A percentile compares a stretch with the other conserved stretches of the same genome.
phyloP scores from a whole-genome alignment of 2,888 invertebrate species.

The Heliconius ethilla region DNA sequence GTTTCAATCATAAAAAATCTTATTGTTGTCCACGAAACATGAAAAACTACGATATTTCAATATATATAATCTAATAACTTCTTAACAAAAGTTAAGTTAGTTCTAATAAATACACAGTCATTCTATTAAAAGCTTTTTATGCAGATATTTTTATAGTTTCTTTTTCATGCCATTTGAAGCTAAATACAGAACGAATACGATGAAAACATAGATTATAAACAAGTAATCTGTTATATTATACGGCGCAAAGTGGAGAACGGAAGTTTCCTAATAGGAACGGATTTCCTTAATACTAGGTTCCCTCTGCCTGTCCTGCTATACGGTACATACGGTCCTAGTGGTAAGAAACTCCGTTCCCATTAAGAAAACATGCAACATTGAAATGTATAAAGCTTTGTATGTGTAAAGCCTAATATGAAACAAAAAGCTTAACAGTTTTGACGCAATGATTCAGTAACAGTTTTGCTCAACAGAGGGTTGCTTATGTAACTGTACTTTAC shows the following conservation, averaged over 20 bases:
- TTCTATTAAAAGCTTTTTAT: neutral
- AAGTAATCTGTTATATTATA: neutral
- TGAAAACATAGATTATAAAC: too few species aligned
- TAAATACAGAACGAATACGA: too few species aligned
- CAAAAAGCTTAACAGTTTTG: slow-evolving; percentile 25
- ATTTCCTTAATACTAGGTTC: too few species aligned
- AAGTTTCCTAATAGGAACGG: too few species aligned
- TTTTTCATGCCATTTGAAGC: neutral
- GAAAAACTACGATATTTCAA: neutral
- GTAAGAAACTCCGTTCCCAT: too few species aligned
- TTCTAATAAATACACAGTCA: neutral
- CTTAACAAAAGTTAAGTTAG: neutral
- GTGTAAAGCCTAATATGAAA: slow-evolving; percentile 14
- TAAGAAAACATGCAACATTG: too few species aligned
- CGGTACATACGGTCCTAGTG: too few species aligned
- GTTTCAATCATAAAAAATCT: neutral
- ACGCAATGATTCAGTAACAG: slow-evolving; percentile 34
- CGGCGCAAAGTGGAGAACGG: too few species aligned
- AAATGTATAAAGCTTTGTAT: neutral
- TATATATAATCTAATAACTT: neutral
- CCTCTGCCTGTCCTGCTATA: too few species aligned
- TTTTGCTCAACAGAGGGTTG: slow-evolving; percentile 55
- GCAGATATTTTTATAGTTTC: neutral
- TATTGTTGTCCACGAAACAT: neutral
- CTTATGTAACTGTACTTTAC: slow-evolving; percentile 59